Base-by-base conservation (phyloP, 2,888 invertebrate species). In the Desoria tigrina region DNA sequence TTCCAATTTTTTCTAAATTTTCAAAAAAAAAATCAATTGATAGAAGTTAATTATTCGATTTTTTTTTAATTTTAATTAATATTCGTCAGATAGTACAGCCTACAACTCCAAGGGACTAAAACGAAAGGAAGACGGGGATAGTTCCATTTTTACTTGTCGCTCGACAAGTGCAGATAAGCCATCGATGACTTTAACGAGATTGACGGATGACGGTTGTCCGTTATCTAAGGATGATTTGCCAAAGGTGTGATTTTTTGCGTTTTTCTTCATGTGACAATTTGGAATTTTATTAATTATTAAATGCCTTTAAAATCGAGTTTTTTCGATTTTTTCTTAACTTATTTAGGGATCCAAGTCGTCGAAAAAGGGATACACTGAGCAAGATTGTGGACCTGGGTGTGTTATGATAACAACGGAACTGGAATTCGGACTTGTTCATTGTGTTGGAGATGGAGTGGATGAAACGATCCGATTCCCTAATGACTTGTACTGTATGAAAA, bases 371-470 rank as follows among this genome's bases (percentile, higher is more conserved):
- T 7, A 39, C 16, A 16, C 32, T 4, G 32, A 32, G 32, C 11
- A 11, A 57, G 70, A 70, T n/a, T 70, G 70, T 42, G 70, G 70
- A 21, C 27, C 51, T 16, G 70, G 70, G 0, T 70, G 70, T 26
- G 27, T 64, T 7, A 24, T 66, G 4, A 37, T 70, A 2, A 18
- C n/a, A 6, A 70, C 69, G 0, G 61, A 67, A 32, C 42, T 62
- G 11, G 65, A 67, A 6, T 61, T 49, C 42, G 70, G 70, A 16
- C 14, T 70, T 24, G 67, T 70, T 2, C 55, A 56, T 26, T 70
- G 70, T 32, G 7, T 27, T 6, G 70, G 70, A 9, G 70, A 70
- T 61, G 70, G 70, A 11, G 65, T 70, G 0, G 65, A 65, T 21
- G 54, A 67, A 57, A 63, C 58, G 4, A 45, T 70, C 23, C 65